Percentiles rank a stretch among this genome's conserved stretches.
phyloP scores from a whole-genome alignment of 2,888 invertebrate genomes.

The Orgyia antiqua region DNA sequence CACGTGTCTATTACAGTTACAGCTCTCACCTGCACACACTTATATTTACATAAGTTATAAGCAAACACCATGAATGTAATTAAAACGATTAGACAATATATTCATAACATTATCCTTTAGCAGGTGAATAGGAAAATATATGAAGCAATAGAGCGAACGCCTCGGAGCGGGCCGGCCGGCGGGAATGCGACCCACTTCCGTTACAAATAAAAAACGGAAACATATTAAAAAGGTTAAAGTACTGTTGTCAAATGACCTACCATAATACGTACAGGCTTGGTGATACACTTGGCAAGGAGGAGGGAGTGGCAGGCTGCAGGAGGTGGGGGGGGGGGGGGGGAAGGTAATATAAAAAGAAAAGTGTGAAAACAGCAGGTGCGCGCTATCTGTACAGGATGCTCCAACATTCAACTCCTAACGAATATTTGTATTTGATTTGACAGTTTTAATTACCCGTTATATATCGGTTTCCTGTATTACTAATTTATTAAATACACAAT shows the following conservation, averaged over 20 bases:
- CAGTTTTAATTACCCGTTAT: too few species aligned
- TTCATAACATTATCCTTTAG: slow-evolving; percentile 4
- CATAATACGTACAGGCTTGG: slow-evolving; percentile 50
- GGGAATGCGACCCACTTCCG: slow-evolving; percentile 23
- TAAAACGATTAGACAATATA: slow-evolving; percentile 1
- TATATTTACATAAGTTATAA: too few species aligned
- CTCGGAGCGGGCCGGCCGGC: slow-evolving; percentile 14
- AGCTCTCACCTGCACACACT: too few species aligned
- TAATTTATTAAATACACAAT: too few species aligned
- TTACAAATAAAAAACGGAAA: slow-evolving; percentile 26
- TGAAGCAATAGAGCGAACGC: slow-evolving; percentile 19
- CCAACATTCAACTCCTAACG: slow-evolving; percentile 10
- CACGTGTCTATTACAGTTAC: too few species aligned
- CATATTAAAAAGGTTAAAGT: slow-evolving; percentile 34
- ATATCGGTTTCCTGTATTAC: too few species aligned
- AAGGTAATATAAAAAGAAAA: slow-evolving; percentile 33
- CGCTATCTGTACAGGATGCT: slow-evolving; percentile 38
- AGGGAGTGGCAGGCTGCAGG: too few species aligned
- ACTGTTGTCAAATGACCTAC: slow-evolving; percentile 51
- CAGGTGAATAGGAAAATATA: slow-evolving; percentile 16
- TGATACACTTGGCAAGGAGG: too few species aligned
- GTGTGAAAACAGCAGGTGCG: slow-evolving; percentile 54
- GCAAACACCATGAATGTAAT: background rate
- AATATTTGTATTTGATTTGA: too few species aligned
- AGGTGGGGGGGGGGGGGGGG: too few species aligned